Conservation (phyloP, 2,113 vertebrate species). For the Gymnorhina tibicen region DNA sequence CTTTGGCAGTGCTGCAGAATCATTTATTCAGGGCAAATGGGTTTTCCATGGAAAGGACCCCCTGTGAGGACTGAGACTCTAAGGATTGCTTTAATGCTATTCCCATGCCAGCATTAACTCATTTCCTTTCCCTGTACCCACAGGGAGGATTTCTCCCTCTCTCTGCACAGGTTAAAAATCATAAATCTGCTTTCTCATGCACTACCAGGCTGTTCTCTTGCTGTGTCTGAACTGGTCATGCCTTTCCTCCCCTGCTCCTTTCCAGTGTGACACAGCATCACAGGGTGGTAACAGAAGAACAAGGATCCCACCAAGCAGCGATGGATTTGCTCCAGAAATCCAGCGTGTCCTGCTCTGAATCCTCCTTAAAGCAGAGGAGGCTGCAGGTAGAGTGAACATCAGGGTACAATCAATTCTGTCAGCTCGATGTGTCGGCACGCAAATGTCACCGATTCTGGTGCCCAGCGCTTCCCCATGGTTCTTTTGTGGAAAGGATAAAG, state of each 20-base stretch:
- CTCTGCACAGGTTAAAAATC: background rate
- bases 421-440: background rate
- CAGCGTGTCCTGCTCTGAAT: background rate
- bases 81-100: background rate
- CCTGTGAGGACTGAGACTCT: background rate
- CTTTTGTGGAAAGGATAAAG: background rate
- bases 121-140: background rate
- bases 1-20: background rate
- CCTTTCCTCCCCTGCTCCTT: background rate
- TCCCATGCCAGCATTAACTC: background rate
- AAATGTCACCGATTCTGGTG: background rate
- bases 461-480: background rate
- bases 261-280: constrained; percentile 32
- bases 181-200: background rate
- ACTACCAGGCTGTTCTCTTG: background rate
- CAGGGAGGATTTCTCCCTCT: background rate
- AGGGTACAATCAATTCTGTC: background rate
- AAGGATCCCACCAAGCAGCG: constrained; percentile 37
- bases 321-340: constrained; percentile 53
- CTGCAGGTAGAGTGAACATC: background rate
- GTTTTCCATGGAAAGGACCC: background rate
- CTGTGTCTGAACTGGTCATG: background rate
- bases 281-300: constrained; percentile 51
- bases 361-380: constrained; percentile 54
- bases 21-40: background rate